phyloP scores from a whole-genome alignment of 1,140 invertebrate genomes.

The Lasioglossum baleicum region DNA sequence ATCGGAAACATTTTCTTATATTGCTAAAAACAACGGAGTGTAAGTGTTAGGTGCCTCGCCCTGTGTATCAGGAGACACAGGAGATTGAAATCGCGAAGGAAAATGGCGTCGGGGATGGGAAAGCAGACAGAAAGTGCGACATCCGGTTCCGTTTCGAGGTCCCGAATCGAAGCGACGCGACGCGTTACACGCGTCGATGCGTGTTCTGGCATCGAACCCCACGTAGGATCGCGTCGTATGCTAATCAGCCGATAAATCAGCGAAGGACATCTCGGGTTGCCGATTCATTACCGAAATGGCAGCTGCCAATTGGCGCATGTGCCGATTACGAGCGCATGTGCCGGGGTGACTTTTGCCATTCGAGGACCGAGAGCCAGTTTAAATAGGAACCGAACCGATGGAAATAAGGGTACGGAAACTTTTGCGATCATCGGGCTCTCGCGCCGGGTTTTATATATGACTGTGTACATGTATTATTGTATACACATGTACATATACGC shows the following conservation, averaged over 20 bases:
- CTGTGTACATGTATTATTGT: no score
- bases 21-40: no score
- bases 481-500: background rate
- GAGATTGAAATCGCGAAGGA: no score
- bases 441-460: no score
- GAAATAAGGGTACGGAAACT: constrained; percentile 13
- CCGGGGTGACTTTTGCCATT: constrained; percentile 24
- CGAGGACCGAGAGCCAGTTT: constrained; percentile 8
- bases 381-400: background rate
- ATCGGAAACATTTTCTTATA: no score
- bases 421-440: background rate
- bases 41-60: no score
- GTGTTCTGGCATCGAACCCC: constrained; percentile 34
- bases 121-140: background rate
- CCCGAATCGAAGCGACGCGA: background rate
- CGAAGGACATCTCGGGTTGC: constrained; percentile 51
- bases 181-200: constrained; percentile 6
- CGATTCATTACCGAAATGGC: constrained; percentile 65
- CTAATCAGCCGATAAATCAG: constrained; percentile 65
- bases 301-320: constrained; percentile 65
- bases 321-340: constrained; percentile 44
- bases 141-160: constrained; percentile 10
- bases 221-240: constrained; percentile 43
- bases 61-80: no score
- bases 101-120: background rate